phyloP scores from a whole-genome alignment of 2,888 invertebrate species.

The Strigamia transsilvanica region DNA sequence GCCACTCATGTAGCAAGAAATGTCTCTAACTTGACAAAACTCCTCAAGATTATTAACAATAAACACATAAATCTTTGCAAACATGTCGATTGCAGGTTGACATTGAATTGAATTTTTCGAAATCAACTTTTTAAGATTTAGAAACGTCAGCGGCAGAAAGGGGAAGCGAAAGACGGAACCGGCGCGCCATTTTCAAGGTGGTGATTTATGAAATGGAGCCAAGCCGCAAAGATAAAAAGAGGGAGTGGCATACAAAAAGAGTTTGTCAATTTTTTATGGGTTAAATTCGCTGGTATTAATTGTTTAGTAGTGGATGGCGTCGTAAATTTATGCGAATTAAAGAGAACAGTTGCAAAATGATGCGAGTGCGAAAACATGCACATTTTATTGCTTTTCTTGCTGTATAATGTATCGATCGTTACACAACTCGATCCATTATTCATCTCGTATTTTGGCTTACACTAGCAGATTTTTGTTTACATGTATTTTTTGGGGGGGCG shows the following conservation, averaged over 20 bases:
- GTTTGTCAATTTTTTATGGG: not conserved
- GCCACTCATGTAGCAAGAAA: too few species aligned
- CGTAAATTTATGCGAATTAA: not conserved
- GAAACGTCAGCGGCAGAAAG: not conserved
- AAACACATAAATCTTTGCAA: not conserved
- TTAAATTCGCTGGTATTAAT: conserved; percentile 1
- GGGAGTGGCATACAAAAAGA: not conserved
- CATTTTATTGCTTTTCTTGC: not conserved
- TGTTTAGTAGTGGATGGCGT: conserved; percentile 9
- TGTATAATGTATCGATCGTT: not conserved
- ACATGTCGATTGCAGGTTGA: not conserved
- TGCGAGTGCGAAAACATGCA: not conserved
- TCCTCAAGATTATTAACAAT: too few species aligned
- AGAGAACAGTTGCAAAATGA: not conserved
- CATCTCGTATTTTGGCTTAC: not conserved
- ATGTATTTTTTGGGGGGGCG: not conserved
- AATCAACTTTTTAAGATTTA: not conserved
- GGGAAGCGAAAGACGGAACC: not conserved
- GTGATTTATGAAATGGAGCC: conserved; percentile 14
- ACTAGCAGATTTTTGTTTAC: conserved; percentile 9
- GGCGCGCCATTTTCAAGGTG: not conserved
- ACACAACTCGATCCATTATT: not conserved
- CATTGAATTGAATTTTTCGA: not conserved
- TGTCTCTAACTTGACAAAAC: too few species aligned
- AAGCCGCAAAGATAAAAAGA: not conserved